A percentile compares a stretch with the other conserved stretches of the same genome.
These are phyloP conservation scores for Littorina saxatilis DNA, from an alignment of 1,140 invertebrate genomes.

Conservation along the genomic window DNA sequence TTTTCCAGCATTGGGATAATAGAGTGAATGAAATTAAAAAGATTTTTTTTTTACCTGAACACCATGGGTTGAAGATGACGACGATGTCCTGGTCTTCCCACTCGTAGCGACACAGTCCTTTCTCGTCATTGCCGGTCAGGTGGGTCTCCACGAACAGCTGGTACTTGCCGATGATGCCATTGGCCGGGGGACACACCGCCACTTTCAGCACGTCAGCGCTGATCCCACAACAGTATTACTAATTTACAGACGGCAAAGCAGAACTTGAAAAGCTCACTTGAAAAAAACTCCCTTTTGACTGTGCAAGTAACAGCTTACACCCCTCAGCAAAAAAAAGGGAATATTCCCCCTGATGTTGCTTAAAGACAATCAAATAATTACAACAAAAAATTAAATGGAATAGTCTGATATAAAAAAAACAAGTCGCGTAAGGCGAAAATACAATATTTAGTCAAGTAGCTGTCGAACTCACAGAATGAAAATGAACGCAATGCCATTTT, in stretches of 20 bases:
- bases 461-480: too few relatives aligned
- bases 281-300: neutral
- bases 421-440: too few relatives aligned
- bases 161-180: conserved; percentile 58
- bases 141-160: conserved; percentile 55
- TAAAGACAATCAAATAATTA: too few relatives aligned
- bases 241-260: neutral
- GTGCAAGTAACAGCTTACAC: too few relatives aligned
- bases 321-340: too few relatives aligned
- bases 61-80: conserved; percentile 92
- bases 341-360: too few relatives aligned
- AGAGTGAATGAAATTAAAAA: neutral
- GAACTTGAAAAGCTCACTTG: neutral
- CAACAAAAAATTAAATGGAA: too few relatives aligned
- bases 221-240: neutral
- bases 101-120: conserved; percentile 35
- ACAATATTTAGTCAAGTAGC: too few relatives aligned
- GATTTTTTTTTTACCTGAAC: conserved; percentile 82
- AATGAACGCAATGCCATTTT: too few relatives aligned
- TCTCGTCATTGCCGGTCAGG: conserved; percentile 32
- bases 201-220: conserved; percentile 43
- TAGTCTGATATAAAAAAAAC: too few relatives aligned
- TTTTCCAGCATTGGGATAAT: too few relatives aligned
- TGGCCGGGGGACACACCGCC: conserved; percentile 42
- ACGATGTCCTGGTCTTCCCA: conserved; percentile 77